phyloP scores from a whole-genome alignment of 2,888 invertebrate species.

The Melitaea athalia region DNA sequence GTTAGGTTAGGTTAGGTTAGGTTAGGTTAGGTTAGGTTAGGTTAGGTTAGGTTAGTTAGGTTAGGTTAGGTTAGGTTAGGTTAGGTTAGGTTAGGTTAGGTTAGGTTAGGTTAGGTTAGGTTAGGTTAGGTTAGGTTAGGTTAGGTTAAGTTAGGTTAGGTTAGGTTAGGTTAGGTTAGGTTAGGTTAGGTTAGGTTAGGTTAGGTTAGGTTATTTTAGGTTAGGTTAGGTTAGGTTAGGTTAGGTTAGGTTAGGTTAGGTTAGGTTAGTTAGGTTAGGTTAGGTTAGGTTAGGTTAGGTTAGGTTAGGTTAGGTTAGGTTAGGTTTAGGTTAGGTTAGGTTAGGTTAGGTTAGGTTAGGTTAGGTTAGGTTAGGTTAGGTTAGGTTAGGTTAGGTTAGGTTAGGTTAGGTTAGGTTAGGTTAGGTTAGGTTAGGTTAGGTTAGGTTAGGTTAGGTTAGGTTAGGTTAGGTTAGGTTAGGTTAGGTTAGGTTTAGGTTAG shows the following conservation, averaged over 20 bases:
- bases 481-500: constrained; percentile 23
- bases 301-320: constrained; percentile 5
- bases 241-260: constrained; percentile 3
- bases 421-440: constrained; percentile 45
- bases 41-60: constrained; percentile 13
- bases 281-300: constrained; percentile 6
- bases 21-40: constrained; percentile 13
- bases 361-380: constrained; percentile 39
- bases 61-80: constrained; percentile 32
- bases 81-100: constrained; percentile 31
- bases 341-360: constrained; percentile 41
- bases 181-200: constrained; percentile 10
- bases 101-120: constrained; percentile 32
- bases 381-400: constrained; percentile 38
- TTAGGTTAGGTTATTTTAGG: neutral
- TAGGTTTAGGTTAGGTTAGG: too few species aligned
- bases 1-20: constrained; percentile 27
- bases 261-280: constrained; percentile 6
- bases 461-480: constrained; percentile 28
- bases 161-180: constrained; percentile 32
- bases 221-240: constrained; percentile 1
- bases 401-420: constrained; percentile 41
- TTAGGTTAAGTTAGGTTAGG: constrained; percentile 31
- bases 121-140: constrained; percentile 30
- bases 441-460: constrained; percentile 36